Conservation (phyloP, 2,113 vertebrate species). For the Ammodytes marinus region DNA sequence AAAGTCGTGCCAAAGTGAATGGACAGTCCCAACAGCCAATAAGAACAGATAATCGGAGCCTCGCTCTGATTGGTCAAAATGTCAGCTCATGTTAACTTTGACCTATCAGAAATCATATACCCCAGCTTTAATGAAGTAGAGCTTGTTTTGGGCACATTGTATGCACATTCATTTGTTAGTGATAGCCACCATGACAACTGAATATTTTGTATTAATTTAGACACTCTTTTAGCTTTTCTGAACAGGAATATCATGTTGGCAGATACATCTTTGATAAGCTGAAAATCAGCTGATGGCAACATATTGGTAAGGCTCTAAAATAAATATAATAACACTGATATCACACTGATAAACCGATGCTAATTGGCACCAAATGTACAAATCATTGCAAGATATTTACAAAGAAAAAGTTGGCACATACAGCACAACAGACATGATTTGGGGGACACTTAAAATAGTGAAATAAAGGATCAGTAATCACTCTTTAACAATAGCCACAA, state of each 20-base stretch:
- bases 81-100: too few relatives aligned
- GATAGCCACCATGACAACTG: background rate
- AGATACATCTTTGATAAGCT: background rate
- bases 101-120: too few relatives aligned
- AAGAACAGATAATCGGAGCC: too few relatives aligned
- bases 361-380: conserved; percentile 47
- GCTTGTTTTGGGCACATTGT: background rate
- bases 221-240: background rate
- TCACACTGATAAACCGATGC: background rate
- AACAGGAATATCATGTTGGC: background rate
- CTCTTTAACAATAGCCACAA: conserved; percentile 1
- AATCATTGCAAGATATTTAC: conserved; percentile 51
- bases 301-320: conserved; percentile 3
- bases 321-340: conserved; percentile 17
- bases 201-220: background rate
- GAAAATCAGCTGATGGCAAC: background rate
- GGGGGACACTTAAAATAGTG: conserved; percentile 6
- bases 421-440: conserved; percentile 15
- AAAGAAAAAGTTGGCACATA: conserved; percentile 51
- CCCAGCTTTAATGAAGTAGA: background rate
- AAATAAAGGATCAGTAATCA: conserved; percentile 46
- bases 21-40: too few relatives aligned
- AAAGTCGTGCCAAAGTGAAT: too few relatives aligned
- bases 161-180: background rate
- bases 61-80: too few relatives aligned